Base-by-base conservation (phyloP, 1,140 invertebrate genomes). In the Formica selysi region DNA sequence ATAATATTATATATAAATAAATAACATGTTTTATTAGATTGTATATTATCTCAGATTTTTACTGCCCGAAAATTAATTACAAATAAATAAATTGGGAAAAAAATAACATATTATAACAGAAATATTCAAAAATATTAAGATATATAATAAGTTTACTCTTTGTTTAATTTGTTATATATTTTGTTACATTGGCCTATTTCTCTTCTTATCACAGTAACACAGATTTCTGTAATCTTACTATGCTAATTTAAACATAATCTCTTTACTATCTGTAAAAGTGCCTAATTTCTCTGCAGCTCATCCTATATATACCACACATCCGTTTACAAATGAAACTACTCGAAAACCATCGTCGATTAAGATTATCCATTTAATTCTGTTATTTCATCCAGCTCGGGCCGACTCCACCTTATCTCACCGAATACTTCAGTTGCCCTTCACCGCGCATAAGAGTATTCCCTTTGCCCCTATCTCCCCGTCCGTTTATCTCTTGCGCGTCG, bases 321-420 rank as follows among this genome's bases (percentile, higher is more conserved):
- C 6, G 19, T 65, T 65, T 36, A n/a, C 26, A 38, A 22, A 48
- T 62, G 38, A 19, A 73, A 8, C 54, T 41, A 36, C 19, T 65
- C 41, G 61, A 79, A 67, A 54, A 3, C 6, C 59, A 51, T 22
- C 26, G 8, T 59, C 51, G 48, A 83, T 83, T 83, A 61, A 73
- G 68, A 74, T 70, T 44, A 73, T 74, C 54, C 67, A 54, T 83
- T 73, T 73, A 74, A 62, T 83, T 83, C 79, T 83, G 79, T 83
- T 74, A 83, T 83, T 83, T 61, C 54, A 83, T 83, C 79, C 26
- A 22, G 68, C 68, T 36, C 79, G 44, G 64, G 13, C 79, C 36
- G 67, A 22, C 79, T 73, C 13, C 38, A 48, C 44, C 68, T 83
- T 83, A 83, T 83, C 79, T 73, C 29, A 0, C 16, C 54, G 38